These are phyloP conservation scores for Gymnocephalus cernua DNA, from an alignment of 2,113 vertebrate genomes.

Conservation along the genomic window DNA sequence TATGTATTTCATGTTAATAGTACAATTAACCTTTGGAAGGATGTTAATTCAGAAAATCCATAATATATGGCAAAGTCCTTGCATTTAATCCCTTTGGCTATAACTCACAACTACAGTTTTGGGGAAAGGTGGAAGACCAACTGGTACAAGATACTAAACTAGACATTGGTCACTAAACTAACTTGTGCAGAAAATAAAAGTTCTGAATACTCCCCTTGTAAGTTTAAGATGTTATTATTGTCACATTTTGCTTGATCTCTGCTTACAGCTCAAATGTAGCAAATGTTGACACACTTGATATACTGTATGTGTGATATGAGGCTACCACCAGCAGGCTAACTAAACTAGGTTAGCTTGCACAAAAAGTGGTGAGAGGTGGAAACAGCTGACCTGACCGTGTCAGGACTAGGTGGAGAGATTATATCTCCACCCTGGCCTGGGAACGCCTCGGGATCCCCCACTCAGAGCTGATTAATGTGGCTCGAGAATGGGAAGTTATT, in stretches of 20 bases:
- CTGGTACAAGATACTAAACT: neutral
- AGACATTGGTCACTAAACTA: neutral
- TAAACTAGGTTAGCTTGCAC: neutral
- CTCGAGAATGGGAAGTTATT: no score
- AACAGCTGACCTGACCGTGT: neutral
- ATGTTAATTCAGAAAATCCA: conserved; percentile 1
- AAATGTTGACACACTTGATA: neutral
- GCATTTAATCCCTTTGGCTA: neutral
- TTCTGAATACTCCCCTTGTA: neutral
- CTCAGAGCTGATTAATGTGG: no score
- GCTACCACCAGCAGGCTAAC: neutral
- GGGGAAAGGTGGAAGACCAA: neutral
- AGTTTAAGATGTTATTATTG: neutral
- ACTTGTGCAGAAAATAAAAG: neutral
- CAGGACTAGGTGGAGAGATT: no score
- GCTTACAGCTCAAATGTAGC: neutral
- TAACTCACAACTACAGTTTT: neutral
- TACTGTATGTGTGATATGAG: neutral
- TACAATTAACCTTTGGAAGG: conserved; percentile 10
- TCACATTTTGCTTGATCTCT: neutral
- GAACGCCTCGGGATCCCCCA: no score
- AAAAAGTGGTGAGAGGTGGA: neutral
- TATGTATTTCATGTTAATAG: conserved; percentile 23
- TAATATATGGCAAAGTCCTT: neutral
- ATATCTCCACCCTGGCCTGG: no score